Conservation (phyloP, 2,113 vertebrate genomes). For the Talpa occidentalis region DNA sequence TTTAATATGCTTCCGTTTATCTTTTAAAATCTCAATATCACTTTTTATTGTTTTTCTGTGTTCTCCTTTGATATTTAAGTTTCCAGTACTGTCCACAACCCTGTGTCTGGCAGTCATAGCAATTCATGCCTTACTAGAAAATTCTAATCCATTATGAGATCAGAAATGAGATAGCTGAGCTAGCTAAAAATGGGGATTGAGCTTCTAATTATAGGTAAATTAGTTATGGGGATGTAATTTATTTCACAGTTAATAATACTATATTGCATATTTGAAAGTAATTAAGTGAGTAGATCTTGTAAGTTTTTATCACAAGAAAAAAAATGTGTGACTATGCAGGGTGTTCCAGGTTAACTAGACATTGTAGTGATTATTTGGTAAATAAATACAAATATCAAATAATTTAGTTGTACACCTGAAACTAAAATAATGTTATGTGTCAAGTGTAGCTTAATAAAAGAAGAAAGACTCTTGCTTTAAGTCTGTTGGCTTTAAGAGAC, state of each 20-base stretch:
- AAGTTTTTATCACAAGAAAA: background rate
- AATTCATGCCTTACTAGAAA: background rate
- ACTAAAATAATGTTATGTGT: background rate
- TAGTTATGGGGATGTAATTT: background rate
- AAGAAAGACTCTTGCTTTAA: background rate
- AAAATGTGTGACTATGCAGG: no score
- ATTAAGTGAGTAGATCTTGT: background rate
- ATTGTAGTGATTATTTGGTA: background rate
- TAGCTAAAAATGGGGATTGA: background rate
- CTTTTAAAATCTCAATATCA: background rate
- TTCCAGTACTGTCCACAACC: background rate
- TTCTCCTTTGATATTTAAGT: background rate
- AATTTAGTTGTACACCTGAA: background rate
- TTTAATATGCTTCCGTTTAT: background rate
- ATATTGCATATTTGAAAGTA: background rate
- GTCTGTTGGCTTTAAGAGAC: background rate
- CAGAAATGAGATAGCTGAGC: background rate
- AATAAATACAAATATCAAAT: background rate
- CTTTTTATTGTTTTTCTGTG: background rate
- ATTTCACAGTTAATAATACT: background rate
- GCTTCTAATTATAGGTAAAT: background rate
- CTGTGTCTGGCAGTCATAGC: background rate
- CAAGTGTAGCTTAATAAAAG: background rate
- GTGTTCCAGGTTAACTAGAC: background rate
- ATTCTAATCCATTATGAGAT: background rate